These are phyloP conservation scores for Xenopus petersii DNA, from an alignment of 2,797 vertebrate species.

Conservation along the genomic window DNA sequence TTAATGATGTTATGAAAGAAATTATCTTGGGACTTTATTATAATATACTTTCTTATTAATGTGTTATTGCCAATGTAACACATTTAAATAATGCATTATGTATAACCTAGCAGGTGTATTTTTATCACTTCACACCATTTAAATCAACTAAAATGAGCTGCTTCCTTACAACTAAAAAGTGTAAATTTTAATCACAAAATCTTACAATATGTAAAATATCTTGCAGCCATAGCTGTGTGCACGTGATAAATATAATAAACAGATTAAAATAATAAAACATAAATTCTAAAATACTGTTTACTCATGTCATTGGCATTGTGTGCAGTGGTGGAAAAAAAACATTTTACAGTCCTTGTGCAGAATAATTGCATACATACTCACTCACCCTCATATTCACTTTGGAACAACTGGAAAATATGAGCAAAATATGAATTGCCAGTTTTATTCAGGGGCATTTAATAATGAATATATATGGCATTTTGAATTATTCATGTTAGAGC, in stretches of 20 bases:
- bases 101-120: constrained; percentile 25
- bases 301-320: too few species aligned
- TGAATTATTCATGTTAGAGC: too few species aligned
- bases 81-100: constrained; percentile 24
- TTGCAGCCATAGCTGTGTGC: not conserved
- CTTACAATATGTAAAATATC: constrained; percentile 7
- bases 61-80: constrained; percentile 12
- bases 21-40: not conserved
- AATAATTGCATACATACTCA: too few species aligned
- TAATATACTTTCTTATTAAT: constrained; percentile 6
- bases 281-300: too few species aligned
- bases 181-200: constrained; percentile 19
- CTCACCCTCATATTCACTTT: too few species aligned
- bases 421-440: too few species aligned
- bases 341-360: too few species aligned
- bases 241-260: not conserved
- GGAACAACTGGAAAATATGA: too few species aligned
- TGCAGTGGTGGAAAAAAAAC: too few species aligned
- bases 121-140: constrained; percentile 20
- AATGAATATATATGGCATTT: too few species aligned
- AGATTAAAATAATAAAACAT: not conserved
- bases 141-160: constrained; percentile 6
- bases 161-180: constrained; percentile 9
- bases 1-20: not conserved
- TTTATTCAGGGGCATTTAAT: too few species aligned